Base-by-base conservation (phyloP, 1,140 invertebrate genomes). In the Colletes gigas region DNA sequence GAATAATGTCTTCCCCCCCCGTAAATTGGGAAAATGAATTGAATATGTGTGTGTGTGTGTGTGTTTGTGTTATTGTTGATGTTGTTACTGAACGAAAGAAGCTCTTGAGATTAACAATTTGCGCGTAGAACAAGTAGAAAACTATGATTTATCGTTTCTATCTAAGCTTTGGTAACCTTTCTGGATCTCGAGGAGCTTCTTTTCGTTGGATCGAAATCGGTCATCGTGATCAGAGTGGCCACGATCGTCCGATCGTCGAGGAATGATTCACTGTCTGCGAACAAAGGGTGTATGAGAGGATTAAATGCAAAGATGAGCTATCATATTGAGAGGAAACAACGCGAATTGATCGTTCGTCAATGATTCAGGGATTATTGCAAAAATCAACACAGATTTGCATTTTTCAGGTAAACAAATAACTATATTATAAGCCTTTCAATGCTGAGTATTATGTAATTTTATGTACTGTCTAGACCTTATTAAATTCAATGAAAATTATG, bases 81-180 rank as follows among this genome's bases (percentile, higher is more conserved):
- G n/a, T 21, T 78, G n/a, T 21, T 70, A 5, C 10, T 7, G 15
- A 14, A 66, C 63, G 15, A 79, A 47, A 68, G 50, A 52, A 63
- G 70, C 52, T 54, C 17, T 60, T 12, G 41, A 68, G 63, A 76
- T 69, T 70, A 57, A 6, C 39, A 54, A 72, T 50, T 70, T 39
- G 30, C 39, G 67, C 55, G 44, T 68, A 63, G 47, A 77, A 44
- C 50, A 81, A 76, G 12, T 84, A 71, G 59, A 69, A 76, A 81
- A 84, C 68, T 83, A 67, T 52, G 39, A 41, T 78, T 73, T 55
- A 78, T 78, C 52, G 30, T 86, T 50, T 63, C 79, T 83, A 86
- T 84, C 83, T 87, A 88, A 84, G 70, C 86, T 88, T 88, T 88
- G 86, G 86, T 87, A 87, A 87, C 47, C 44, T 78, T 83, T 79